Evolutionary conservation across 2,797 vertebrate species (phyloP), one percentile per base, ranked within the genome.

Genomic region (Adrianichthys oophorus): DNA sequence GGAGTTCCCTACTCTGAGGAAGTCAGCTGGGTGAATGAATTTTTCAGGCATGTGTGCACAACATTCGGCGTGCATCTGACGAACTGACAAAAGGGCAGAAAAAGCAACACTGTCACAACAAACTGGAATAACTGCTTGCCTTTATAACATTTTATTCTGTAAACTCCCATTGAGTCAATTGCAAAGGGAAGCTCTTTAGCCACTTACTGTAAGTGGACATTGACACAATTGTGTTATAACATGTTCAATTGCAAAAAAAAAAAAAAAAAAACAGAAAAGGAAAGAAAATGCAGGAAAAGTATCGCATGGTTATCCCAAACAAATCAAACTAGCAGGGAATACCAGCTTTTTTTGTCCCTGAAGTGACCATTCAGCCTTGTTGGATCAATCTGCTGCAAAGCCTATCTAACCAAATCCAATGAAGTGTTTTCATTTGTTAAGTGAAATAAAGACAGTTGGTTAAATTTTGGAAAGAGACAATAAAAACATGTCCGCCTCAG

Each of bases 151-250:
- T 80, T 84, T 66, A 85, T 80, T 84, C 80, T 76, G 83, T 85
- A 88, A 83, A 84, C 72, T 79, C 77, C 73, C 70, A 80, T 73
- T 76, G 74, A 87, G 85, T 86, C 88, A 83, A 84, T 86, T 85
- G 85, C 70, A 7, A 76, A 74, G 72, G 74, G 83, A 72, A 76
- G 61, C 72, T 80, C 80, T 83, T 85, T 79, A 86, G 68, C 84
- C 75, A 88, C 80, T 88, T 83, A 86, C 82, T 77, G 74, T 82
- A 87, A 89, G 80, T 88, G 85, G 79, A 86, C 71, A 23, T 71
- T 65, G 70, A 84, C 78, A 87, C 79, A 87, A 88, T 85, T 86
- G 80, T 82, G 83, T 90, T 89, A 89, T 77, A 79, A 85, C 77
- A 84, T 84, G 71, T 82, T 66, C 65, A 66, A 65, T 82, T 76